Evolutionary conservation across 1,140 invertebrate genomes (phyloP), one percentile per base, ranked within the genome.

Genomic region (Drosophila nannoptera): DNA sequence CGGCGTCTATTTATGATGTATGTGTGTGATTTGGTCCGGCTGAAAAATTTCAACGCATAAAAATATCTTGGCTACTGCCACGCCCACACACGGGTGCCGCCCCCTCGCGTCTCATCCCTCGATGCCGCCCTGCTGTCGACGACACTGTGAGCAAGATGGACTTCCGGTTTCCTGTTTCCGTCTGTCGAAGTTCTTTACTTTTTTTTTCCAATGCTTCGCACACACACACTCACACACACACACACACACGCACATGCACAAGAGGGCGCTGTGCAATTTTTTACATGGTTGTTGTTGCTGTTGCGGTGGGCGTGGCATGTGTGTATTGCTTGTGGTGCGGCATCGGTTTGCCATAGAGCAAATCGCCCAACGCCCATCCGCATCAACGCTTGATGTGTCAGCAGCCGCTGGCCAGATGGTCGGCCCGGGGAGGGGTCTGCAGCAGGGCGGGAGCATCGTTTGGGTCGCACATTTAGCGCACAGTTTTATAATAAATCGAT

Each of bases 111-210:
- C 38, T 14, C 43, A 48, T 31, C 40, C 54, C 6, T 38, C 16
- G 12, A 22, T 45, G 43, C 50, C 49, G 48, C 59, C 52, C 58
- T 72, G 74, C 81, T 77, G 82, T 77, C 65, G 81, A 77, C 81
- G 81, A 86, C 80, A 88, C 80, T 88, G 87, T 87, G 78, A 88
- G 87, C 87, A 88, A 88, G 87, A 88, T 88, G 87, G 87, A 88
- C 87, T 87, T 88, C 87, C 87, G 87, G 87, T 88, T 88, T 88
- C 87, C 87, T 88, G 87, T 88, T 88, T 88, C 87, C 87, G 87
- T 84, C 87, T 88, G 87, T 88, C 87, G 87, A 88, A 88, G 78
- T 88, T 88, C 74, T 88, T 87, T 87, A 81, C 77, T 87, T 84
- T 84, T 78, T 78, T 84, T 84, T 84, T 84, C 80, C 81, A 75